A percentile compares a stretch with the other conserved stretches of the same genome.
These are phyloP conservation scores for Chrysomela aeneicollis DNA, from an alignment of 2,888 invertebrate genomes.

Conservation along the genomic window DNA sequence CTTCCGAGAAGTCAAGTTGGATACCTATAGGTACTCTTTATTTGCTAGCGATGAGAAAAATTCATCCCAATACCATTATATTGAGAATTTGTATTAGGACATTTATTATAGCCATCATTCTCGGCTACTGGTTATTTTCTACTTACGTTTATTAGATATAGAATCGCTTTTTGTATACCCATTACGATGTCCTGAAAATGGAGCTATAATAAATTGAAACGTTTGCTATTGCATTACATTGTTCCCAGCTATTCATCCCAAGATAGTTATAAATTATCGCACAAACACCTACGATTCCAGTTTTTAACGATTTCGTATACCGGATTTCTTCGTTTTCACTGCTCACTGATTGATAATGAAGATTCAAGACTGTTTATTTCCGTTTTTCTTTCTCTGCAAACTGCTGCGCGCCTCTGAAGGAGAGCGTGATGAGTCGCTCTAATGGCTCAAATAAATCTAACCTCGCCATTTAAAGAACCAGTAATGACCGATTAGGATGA, in stretches of 20 bases:
- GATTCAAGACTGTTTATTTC: not conserved
- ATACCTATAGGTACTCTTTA: too few species aligned
- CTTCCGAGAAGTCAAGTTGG: too few species aligned
- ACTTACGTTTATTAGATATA: too few species aligned
- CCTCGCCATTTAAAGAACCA: slow-evolving; percentile 41
- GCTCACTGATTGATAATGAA: not conserved
- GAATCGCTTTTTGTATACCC: too few species aligned
- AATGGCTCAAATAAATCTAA: slow-evolving; percentile 39
- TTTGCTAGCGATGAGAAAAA: too few species aligned
- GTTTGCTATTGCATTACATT: not conserved
- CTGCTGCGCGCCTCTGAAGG: slow-evolving; percentile 17
- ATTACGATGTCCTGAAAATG: not conserved
- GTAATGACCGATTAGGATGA: slow-evolving; percentile 37
- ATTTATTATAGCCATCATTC: too few species aligned
- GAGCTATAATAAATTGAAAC: not conserved
- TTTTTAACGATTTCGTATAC: not conserved
- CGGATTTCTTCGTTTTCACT: not conserved
- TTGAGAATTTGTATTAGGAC: too few species aligned
- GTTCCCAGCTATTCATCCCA: not conserved
- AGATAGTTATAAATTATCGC: not conserved
- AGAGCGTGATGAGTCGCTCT: slow-evolving; percentile 39
- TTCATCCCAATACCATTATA: too few species aligned
- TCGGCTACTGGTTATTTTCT: too few species aligned
- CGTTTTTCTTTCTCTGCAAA: not conserved
- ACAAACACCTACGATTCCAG: not conserved